A percentile compares a stretch with the other conserved stretches of the same genome.
phyloP scores from a whole-genome alignment of 1,140 invertebrate species.

The Hylaeus anthracinus region DNA sequence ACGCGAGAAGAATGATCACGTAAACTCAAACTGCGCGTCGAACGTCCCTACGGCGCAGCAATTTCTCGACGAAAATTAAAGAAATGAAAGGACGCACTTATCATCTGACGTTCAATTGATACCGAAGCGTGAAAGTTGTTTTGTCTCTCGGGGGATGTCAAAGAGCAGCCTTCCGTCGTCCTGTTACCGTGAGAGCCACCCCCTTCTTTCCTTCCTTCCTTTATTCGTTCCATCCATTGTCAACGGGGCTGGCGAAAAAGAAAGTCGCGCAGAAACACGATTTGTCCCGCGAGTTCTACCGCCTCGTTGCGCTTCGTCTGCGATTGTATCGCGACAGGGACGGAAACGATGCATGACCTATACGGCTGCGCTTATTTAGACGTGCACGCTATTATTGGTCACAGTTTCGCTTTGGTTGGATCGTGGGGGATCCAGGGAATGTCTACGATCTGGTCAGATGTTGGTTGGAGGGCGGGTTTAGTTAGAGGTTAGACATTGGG shows the following conservation, averaged over 20 bases:
- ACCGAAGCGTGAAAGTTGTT: conserved; percentile 22
- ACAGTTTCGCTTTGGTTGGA: not conserved
- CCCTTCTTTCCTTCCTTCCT: not conserved
- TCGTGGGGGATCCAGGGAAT: too few relatives aligned
- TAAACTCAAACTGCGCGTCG: too few relatives aligned
- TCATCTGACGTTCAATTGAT: conserved; percentile 18
- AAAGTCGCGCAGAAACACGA: conserved; percentile 16
- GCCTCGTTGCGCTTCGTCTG: not conserved
- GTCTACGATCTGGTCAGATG: not conserved
- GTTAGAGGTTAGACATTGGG: too few relatives aligned
- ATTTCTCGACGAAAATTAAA: conserved; percentile 24
- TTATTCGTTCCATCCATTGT: conserved; percentile 6
- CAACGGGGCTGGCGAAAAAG: not conserved
- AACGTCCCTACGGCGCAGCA: too few relatives aligned
- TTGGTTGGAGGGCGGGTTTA: too few relatives aligned
- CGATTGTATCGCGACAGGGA: not conserved
- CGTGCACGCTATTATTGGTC: conserved; percentile 10
- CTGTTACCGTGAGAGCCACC: not conserved
- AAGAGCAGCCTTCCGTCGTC: conserved; percentile 8
- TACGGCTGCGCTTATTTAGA: conserved; percentile 17
- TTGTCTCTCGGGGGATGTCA: conserved; percentile 8
- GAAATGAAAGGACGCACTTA: conserved; percentile 20
- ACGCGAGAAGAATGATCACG: too few relatives aligned
- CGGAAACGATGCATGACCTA: not conserved
- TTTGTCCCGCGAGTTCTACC: conserved; percentile 15